These are phyloP conservation scores for Zaprionus capensis DNA, from an alignment of 1,140 invertebrate species.

Conservation along the genomic window DNA sequence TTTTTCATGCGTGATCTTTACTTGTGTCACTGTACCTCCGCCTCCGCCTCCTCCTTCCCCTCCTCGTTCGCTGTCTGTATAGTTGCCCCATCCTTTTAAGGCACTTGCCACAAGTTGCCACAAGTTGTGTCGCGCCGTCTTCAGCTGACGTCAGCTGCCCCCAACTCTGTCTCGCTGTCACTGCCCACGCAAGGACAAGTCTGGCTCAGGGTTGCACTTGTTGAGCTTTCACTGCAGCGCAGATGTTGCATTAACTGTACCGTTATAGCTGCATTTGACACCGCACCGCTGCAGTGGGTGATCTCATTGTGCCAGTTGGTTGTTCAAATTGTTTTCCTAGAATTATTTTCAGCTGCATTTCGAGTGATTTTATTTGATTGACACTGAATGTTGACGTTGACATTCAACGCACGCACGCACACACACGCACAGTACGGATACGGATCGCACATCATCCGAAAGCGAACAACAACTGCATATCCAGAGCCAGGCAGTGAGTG, in stretches of 20 bases:
- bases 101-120: slow-evolving; percentile 14
- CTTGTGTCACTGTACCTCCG: neutral
- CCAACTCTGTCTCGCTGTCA: neutral
- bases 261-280: slow-evolving; percentile 33
- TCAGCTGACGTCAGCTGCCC: slow-evolving; percentile 47
- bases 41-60: neutral
- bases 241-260: slow-evolving; percentile 35
- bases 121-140: neutral
- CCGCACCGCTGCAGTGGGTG: slow-evolving; percentile 18
- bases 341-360: slow-evolving; percentile 62
- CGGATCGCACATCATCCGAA: slow-evolving; percentile 21
- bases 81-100: slow-evolving; percentile 52
- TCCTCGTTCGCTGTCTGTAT: neutral
- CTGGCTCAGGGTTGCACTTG: neutral
- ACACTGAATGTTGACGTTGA: slow-evolving; percentile 69
- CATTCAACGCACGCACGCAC: slow-evolving; percentile 59
- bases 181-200: slow-evolving; percentile 50
- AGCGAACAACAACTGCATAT: slow-evolving; percentile 42
- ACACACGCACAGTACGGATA: slow-evolving; percentile 15
- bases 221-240: slow-evolving; percentile 24
- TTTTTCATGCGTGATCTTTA: slow-evolving; percentile 52
- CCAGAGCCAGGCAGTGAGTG: slow-evolving; percentile 53
- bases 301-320: slow-evolving; percentile 71
- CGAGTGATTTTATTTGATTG: slow-evolving; percentile 61
- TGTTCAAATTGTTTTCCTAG: slow-evolving; percentile 72